These are phyloP conservation scores for Clunio marinus DNA, from an alignment of 2,888 invertebrate species.

Conservation along the genomic window DNA sequence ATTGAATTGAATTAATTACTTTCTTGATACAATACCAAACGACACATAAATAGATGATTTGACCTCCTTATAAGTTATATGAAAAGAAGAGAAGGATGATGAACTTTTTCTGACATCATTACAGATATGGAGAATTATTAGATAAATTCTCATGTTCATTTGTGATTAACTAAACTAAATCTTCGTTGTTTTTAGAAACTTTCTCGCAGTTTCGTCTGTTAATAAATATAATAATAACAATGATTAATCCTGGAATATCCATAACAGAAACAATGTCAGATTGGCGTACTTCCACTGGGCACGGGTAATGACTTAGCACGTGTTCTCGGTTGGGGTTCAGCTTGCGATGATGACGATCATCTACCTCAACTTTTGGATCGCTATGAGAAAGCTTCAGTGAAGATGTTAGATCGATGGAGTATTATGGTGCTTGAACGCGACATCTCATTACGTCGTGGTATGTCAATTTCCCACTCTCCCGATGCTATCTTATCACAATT, in stretches of 20 bases:
- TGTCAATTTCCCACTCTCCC: constrained; percentile 54
- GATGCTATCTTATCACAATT: constrained; percentile 60
- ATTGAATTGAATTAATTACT: no score
- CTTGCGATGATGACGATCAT: constrained; percentile 92
- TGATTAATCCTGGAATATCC: background rate
- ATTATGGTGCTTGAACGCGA: constrained; percentile 87
- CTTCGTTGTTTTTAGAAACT: no score
- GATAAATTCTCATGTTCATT: no score
- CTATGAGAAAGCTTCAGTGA: constrained; percentile 94
- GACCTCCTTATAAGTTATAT: no score
- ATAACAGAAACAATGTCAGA: constrained; percentile 81
- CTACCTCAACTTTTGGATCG: constrained; percentile 86
- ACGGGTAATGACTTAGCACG: constrained; percentile 95
- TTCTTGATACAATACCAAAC: no score
- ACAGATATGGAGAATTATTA: no score
- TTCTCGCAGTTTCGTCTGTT: no score
- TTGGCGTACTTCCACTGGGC: constrained; percentile 90
- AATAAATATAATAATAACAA: background rate
- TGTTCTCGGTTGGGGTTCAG: constrained; percentile 88
- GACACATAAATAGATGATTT: no score
- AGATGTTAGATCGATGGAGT: constrained; percentile 97
- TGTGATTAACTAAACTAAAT: no score
- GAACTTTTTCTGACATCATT: no score
- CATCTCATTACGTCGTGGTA: constrained; percentile 57
- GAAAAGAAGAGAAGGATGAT: no score